Conservation (phyloP, 1,140 invertebrate genomes). For the Triops cancriformis region DNA sequence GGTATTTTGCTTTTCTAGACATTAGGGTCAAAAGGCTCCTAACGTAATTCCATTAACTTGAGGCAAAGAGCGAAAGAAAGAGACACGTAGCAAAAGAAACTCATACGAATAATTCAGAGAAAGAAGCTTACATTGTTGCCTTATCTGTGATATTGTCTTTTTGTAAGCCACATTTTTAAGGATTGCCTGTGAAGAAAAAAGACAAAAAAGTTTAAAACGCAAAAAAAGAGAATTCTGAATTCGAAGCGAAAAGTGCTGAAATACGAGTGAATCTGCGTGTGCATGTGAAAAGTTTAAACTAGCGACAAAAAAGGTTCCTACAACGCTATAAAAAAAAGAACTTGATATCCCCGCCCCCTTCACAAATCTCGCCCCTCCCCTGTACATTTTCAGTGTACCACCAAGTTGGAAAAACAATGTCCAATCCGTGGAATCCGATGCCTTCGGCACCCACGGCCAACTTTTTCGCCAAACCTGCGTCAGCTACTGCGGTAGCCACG, state of each 20-base stretch:
- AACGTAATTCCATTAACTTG: background rate
- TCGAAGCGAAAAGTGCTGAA: slow-evolving; percentile 15
- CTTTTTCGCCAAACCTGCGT: background rate
- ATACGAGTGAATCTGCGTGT: slow-evolving; percentile 14
- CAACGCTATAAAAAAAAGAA: slow-evolving; percentile 14
- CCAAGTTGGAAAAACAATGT: background rate
- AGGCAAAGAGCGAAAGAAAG: background rate
- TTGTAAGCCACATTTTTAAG: slow-evolving; percentile 9
- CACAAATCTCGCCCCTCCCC: no score
- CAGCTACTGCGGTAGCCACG: background rate
- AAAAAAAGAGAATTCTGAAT: slow-evolving; percentile 21
- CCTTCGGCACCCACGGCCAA: background rate
- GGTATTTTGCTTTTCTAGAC: background rate
- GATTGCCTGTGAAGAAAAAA: slow-evolving; percentile 12
- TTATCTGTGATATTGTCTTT: slow-evolving; percentile 28
- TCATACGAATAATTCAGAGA: slow-evolving; percentile 18
- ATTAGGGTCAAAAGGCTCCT: background rate
- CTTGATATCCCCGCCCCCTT: background rate
- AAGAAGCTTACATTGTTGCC: slow-evolving; percentile 28
- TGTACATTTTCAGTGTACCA: background rate
- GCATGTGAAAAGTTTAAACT: slow-evolving; percentile 4
- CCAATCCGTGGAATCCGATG: slow-evolving; percentile 4
- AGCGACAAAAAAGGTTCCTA: slow-evolving; percentile 20
- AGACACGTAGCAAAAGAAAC: background rate
- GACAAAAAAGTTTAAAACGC: background rate